Evolutionary conservation across 2,888 invertebrate species (phyloP).

Genomic region (Ptilodon capucinus): DNA sequence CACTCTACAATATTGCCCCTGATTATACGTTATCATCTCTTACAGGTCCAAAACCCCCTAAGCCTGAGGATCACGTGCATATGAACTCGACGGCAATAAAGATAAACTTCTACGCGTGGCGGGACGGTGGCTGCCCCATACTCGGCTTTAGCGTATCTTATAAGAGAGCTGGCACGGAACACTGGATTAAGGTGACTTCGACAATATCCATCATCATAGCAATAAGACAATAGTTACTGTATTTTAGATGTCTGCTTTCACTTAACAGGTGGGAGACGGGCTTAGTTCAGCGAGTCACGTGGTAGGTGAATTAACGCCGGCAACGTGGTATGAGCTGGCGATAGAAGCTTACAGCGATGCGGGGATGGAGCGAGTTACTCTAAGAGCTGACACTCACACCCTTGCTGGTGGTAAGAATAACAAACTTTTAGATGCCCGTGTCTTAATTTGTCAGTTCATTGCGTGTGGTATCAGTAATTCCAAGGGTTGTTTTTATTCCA

Average conservation of each 20-base stretch:
- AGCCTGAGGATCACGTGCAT: slow-evolving; percentile 86
- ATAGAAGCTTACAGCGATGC: slow-evolving; percentile 84
- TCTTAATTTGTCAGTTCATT: neutral
- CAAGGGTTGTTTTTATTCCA: slow-evolving; percentile 25
- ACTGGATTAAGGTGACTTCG: slow-evolving; percentile 73
- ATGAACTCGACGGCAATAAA: slow-evolving; percentile 90
- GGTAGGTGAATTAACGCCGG: slow-evolving; percentile 80
- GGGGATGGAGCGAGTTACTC: slow-evolving; percentile 80
- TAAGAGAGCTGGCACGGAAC: slow-evolving; percentile 80
- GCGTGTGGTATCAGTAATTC: neutral
- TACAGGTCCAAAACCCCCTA: slow-evolving; percentile 87
- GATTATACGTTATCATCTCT: neutral
- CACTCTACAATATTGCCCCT: neutral
- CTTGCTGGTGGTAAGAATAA: slow-evolving; percentile 71
- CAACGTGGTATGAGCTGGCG: slow-evolving; percentile 84
- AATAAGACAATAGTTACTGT: too few species aligned
- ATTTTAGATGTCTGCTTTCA: neutral
- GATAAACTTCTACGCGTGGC: slow-evolving; percentile 90
- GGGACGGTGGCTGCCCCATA: slow-evolving; percentile 91
- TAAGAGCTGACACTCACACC: slow-evolving; percentile 83
- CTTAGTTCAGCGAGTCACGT: slow-evolving; percentile 69
- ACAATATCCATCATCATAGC: neutral
- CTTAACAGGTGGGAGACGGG: slow-evolving; percentile 62
- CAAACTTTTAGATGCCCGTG: neutral
- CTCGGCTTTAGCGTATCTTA: slow-evolving; percentile 88